Evolutionary conservation across 2,888 invertebrate genomes (phyloP), one percentile per base, ranked within the genome.

Genomic region (Ecliptopera silaceata): DNA sequence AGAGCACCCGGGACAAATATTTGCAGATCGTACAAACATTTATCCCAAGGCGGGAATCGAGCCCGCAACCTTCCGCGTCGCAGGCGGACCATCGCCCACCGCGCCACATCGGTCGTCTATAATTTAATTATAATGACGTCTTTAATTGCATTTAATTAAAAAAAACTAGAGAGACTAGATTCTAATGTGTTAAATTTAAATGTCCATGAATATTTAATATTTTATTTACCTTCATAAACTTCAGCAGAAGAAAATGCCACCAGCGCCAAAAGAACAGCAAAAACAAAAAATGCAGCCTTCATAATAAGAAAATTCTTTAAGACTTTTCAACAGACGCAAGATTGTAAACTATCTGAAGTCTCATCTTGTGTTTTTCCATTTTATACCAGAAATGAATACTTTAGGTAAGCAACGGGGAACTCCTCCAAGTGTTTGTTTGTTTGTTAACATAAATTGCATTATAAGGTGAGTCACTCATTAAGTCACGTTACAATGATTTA

Each of bases 241-340:
- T 49, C 51, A 15, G 48, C 59, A 12, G 55, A 45, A 12, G 56
- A 44, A 13, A 48, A 50, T 3, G 59, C 51, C 17, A 52, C 48
- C 22, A 63, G 46, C 8, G 57, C 49, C 13, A 64, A 31, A 12
- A 60, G n/a, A 12, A 63, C 17, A 47, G 48, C 54, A 29, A 62
- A 62, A 45, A 64, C 13, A 20, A 64, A 48, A 17, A 63, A 54
- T 13, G 43, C 58, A 0, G 54, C 51, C 39, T 58, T 66, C 66
- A 66, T 66, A 4, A 13, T 56, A 38, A 56, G 13, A 41, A 18
- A 39, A 22, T 18, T 42, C 6, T 46, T 6, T 4, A 8, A 39
- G 17, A 4, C 39, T n/a, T 38, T 38, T 15, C 3, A 34, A 13
- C 18, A 39, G 15, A 17, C 11, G 36, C 22, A 22, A 29, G 8